Evolutionary conservation across 2,113 vertebrate species (phyloP).

Genomic region (Cololabis saira): DNA sequence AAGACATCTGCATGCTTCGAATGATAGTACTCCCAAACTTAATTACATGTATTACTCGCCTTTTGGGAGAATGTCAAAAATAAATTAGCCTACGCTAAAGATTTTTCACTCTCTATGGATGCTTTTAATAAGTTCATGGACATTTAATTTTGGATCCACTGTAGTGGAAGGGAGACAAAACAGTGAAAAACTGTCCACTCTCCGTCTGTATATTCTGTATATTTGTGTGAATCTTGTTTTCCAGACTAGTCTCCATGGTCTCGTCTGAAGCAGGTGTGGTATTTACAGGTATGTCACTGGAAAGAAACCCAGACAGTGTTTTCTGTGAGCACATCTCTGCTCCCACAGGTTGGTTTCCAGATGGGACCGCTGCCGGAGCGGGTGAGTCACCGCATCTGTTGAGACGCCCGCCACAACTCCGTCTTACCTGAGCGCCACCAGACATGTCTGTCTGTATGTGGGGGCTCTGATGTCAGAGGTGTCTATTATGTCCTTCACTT

Average conservation of each 20-base stretch:
- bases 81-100: too few relatives aligned
- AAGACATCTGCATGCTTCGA: too few relatives aligned
- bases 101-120: background rate
- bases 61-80: too few relatives aligned
- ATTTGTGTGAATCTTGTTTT: slow-evolving; percentile 3
- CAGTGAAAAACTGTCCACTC: too few relatives aligned
- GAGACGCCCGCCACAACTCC: slow-evolving; percentile 43
- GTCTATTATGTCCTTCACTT: slow-evolving; percentile 35
- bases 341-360: slow-evolving; percentile 68
- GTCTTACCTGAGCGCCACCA: slow-evolving; percentile 73
- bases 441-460: slow-evolving; percentile 70
- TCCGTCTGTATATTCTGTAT: background rate
- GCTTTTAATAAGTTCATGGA: background rate
- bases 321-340: slow-evolving; percentile 38
- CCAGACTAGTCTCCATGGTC: slow-evolving; percentile 15
- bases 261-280: slow-evolving; percentile 48
- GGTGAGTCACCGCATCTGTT: slow-evolving; percentile 71
- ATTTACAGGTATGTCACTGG: slow-evolving; percentile 7
- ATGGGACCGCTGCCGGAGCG: slow-evolving; percentile 57
- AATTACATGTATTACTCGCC: too few relatives aligned
- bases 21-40: too few relatives aligned
- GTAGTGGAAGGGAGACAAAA: background rate
- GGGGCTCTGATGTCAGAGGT: slow-evolving; percentile 19
- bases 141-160: background rate
- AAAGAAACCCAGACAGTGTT: slow-evolving; percentile 26